Evolutionary conservation across 1,140 invertebrate genomes (phyloP), one percentile per base, ranked within the genome.

Genomic region (Neelides sp.): DNA sequence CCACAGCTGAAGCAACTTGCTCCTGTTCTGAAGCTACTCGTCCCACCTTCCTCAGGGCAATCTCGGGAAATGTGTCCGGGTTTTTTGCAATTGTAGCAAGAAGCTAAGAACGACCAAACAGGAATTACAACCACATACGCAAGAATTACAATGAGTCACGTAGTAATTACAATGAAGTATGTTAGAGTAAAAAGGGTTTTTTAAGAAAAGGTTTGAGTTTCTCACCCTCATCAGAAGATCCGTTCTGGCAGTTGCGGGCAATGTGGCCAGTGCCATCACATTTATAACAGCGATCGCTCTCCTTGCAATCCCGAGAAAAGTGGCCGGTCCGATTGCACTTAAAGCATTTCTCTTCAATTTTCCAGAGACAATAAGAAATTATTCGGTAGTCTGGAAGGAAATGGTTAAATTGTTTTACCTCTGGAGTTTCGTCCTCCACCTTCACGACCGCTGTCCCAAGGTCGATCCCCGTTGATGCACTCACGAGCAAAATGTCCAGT

Each of bases 241-340:
- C 52, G 70, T 84, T 79, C 61, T 79, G 78, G 70, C 87, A 91
- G 67, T 90, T 84, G 69, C 84, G 84, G 50, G 87, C 85, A 71
- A 90, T 88, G 69, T 91, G 86, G 52, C 85, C 86, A 62, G 81
- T 79, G 48, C 79, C 78, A n/a, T n/a, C n/a, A n/a, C 90, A 96
- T 72, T 91, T 93, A 78, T 86, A 93, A 73, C 90, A 94, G 52
- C 69, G 66, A 54, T 69, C 66, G 52, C 63, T 61, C 57, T 68
- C 67, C 48, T 64, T 66, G 63, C 73, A 74, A 52, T 74, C 72
- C 48, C 72, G 68, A 34, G 72, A 71, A 62, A 72, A 71, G 62
- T 75, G 73, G 12, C 73, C 73, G 45, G 67, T 63, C 55, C 69
- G 63, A 58, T 71, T 71, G 59, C 72, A 75, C 58, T 73, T 73